These are phyloP conservation scores for Aromia moschata DNA, from an alignment of 2,888 invertebrate species.

Conservation along the genomic window DNA sequence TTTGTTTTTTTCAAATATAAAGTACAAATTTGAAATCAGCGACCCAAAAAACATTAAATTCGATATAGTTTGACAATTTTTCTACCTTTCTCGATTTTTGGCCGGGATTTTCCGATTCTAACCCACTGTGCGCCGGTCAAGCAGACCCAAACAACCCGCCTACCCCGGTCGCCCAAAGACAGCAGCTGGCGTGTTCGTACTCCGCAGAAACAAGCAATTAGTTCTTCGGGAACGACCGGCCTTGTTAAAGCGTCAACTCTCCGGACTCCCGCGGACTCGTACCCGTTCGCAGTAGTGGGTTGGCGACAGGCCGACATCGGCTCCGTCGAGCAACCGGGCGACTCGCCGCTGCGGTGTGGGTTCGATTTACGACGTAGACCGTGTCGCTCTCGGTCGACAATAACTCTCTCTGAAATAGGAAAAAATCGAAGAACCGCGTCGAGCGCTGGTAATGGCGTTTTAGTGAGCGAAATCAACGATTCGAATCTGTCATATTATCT, in stretches of 20 bases:
- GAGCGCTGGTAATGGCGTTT: conserved; percentile 48
- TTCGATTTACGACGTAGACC: conserved; percentile 52
- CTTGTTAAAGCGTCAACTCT: conserved; percentile 14
- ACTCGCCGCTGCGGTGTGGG: conserved; percentile 41
- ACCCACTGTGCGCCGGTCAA: too few relatives aligned
- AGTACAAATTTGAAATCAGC: too few relatives aligned
- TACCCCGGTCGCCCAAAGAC: not conserved
- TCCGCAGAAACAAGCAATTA: conserved; percentile 23
- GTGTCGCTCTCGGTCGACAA: conserved; percentile 48
- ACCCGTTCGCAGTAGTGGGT: conserved; percentile 15
- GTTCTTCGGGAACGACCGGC: conserved; percentile 17
- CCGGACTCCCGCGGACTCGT: conserved; percentile 13
- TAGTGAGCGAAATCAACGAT: conserved; percentile 45
- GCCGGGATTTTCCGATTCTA: too few relatives aligned
- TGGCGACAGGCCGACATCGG: conserved; percentile 35
- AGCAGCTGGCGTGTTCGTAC: not conserved
- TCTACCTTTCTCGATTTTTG: too few relatives aligned
- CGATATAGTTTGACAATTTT: too few relatives aligned
- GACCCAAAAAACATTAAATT: too few relatives aligned
- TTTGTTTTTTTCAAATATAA: too few relatives aligned
- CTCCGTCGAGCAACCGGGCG: conserved; percentile 45
- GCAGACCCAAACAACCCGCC: too few relatives aligned
- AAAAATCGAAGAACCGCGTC: conserved; percentile 39
- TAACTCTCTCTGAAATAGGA: conserved; percentile 49
- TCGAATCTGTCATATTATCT: conserved; percentile 43